Evolutionary conservation across 2,113 vertebrate genomes (phyloP), one percentile per base, ranked within the genome.

Genomic region (Glaucidium brasilianum): DNA sequence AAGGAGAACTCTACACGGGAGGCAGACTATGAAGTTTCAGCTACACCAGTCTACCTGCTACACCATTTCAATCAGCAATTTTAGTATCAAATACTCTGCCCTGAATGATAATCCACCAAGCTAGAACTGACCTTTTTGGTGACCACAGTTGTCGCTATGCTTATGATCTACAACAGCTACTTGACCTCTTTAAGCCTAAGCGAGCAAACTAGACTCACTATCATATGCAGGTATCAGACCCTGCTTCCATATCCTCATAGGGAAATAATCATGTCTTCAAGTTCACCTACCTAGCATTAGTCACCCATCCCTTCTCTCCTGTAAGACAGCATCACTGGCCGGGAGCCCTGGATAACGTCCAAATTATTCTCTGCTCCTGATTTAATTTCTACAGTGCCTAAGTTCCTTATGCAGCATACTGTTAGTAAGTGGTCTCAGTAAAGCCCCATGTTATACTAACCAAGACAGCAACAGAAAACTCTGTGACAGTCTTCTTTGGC

Each of bases 321-420:
- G 10, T 13, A 55, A 62, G n/a, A 21, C 21, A 81, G 30, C 0
- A 0, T 34, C 47, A 18, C 3, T 1, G 4, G 15, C 16, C n/a
- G 20, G n/a, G 45, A 83, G 78, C 8, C 22, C 62, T 66, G 21
- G 27, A 17, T 43, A 76, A 58, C 25, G 11, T 32, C 59, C 35
- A 26, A 89, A 71, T n/a, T 58, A 32, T 29, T 66, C 41, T 58
- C 34, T 58, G 41, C 16, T 84, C 22, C 18, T 3, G 1, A 19
- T 35, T 41, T 26, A 60, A 39, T 39, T 85, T 41, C 47, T 10
- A 14, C 5, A 12, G 26, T 5, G 12, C 32, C 43, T 35, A 68
- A 67, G 37, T 29, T 77, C 32, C 52, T 30, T 34, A 3, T 2
- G 12, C 5, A 34, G 22, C 37, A 45, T 12, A 22, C n/a, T 30